These are phyloP conservation scores for Lamproptera curius DNA, from an alignment of 2,888 invertebrate genomes.

Conservation along the genomic window DNA sequence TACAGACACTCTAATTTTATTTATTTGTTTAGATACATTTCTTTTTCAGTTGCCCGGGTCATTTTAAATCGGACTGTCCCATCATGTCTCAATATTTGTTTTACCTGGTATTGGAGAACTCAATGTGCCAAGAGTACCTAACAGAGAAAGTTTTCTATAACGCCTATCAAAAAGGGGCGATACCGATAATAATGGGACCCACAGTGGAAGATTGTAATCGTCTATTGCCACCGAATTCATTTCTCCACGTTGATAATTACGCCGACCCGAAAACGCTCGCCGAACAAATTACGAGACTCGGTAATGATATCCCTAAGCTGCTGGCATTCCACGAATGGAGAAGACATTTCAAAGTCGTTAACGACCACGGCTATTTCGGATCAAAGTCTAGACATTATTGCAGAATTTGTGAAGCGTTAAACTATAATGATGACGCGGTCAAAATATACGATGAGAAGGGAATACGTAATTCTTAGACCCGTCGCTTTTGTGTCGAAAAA, in stretches of 20 bases:
- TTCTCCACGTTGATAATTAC: constrained; percentile 78
- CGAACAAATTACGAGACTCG: constrained; percentile 66
- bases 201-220: constrained; percentile 59
- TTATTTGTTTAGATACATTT: constrained; percentile 13
- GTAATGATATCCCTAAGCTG: constrained; percentile 46
- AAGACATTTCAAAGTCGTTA: constrained; percentile 70
- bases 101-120: constrained; percentile 84
- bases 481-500: constrained; percentile 20
- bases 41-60: constrained; percentile 80
- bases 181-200: constrained; percentile 83
- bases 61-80: constrained; percentile 79
- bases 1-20: constrained; percentile 10
- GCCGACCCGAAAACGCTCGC: constrained; percentile 70
- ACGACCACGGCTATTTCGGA: constrained; percentile 84
- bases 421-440: constrained; percentile 67
- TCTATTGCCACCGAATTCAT: constrained; percentile 81
- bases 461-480: constrained; percentile 41
- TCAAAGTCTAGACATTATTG: constrained; percentile 79
- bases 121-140: constrained; percentile 82
- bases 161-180: constrained; percentile 78
- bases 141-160: constrained; percentile 85
- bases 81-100: constrained; percentile 79
- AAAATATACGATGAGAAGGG: constrained; percentile 39
- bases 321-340: constrained; percentile 79
- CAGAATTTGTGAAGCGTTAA: constrained; percentile 82